A percentile compares a stretch with the other conserved stretches of the same genome.
Conservation (phyloP, 1,140 invertebrate genomes). For the Drosophila novamexicana region DNA sequence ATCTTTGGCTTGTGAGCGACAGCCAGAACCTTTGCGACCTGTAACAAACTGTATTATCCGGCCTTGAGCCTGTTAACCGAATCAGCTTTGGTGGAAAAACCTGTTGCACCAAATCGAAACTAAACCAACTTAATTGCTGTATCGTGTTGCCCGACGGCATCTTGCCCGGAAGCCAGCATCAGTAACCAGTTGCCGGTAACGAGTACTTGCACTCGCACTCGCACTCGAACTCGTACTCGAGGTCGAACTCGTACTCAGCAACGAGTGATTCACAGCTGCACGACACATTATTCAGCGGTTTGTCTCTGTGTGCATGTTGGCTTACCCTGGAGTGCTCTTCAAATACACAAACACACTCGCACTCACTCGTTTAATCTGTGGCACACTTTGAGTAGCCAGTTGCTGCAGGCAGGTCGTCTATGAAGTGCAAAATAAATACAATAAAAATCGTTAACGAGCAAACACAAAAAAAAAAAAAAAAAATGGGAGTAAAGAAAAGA, state of each 20-base stretch:
- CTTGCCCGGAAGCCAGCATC: neutral
- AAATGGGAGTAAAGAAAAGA: neutral
- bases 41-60: too few relatives aligned
- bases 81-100: constrained; percentile 1
- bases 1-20: neutral
- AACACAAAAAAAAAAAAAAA: neutral
- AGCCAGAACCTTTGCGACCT: too few relatives aligned
- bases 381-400: constrained; percentile 22
- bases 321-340: constrained; percentile 40
- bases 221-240: too few relatives aligned
- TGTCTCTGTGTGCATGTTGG: constrained; percentile 1
- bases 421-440: constrained; percentile 69
- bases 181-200: neutral
- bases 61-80: neutral
- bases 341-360: constrained; percentile 2
- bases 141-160: neutral
- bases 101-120: neutral
- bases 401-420: constrained; percentile 28
- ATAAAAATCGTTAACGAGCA: constrained; percentile 54
- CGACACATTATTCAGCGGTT: constrained; percentile 30
- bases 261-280: constrained; percentile 25
- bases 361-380: neutral
- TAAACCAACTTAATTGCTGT: neutral
- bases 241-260: neutral
- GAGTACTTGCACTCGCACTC: neutral